Evolutionary conservation across 2,888 invertebrate genomes (phyloP), one percentile per base, ranked within the genome.

Genomic region (Homarus gammarus): DNA sequence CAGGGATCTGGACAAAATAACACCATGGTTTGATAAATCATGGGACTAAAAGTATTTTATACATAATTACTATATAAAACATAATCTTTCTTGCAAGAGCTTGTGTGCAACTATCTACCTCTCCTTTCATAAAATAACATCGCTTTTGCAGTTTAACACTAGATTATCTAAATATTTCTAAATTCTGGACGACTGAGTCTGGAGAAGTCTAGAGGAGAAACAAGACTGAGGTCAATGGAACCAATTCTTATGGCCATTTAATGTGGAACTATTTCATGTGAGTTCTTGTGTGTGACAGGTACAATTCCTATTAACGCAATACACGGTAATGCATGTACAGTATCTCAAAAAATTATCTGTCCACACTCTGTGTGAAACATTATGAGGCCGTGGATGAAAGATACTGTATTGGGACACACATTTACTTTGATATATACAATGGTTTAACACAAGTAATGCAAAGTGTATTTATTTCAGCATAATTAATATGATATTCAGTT

Each of bases 161-260:
- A 89, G 38, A 84, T 56, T 75, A 89, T 84, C 84, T 89, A 84
- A 84, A 89, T 89, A 84, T 89, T 36, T 89, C 88, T 89, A 89
- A 84, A 70, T 83, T 89, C 83, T 89, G 88, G 88, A 84, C 88
- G 88, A 89, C 83, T 89, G 88, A 83, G 75, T 89, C 77, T 89
- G 88, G 88, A 75, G 81, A 84, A 77, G 88, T 78, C 84, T 89
- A 84, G 77, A 77, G 68, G 73, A 36, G 68, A 89, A 84, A 77
- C 51, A 44, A 81, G 84, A 84, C 70, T 77, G 82, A 87, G 79
- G 87, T 75, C 40, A n/a, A 82, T 78, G 33, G 64, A 83, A 88
- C 77, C 83, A 68, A 64, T 49, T 84, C 72, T 83, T 83, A 78
- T 56, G 73, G 78, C 81, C 40, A 77, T 31, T 38, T 61, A 77